Percentiles rank a stretch among this genome's conserved stretches.
phyloP scores from a whole-genome alignment of 1,140 invertebrate genomes.

The Eumaeus atala region DNA sequence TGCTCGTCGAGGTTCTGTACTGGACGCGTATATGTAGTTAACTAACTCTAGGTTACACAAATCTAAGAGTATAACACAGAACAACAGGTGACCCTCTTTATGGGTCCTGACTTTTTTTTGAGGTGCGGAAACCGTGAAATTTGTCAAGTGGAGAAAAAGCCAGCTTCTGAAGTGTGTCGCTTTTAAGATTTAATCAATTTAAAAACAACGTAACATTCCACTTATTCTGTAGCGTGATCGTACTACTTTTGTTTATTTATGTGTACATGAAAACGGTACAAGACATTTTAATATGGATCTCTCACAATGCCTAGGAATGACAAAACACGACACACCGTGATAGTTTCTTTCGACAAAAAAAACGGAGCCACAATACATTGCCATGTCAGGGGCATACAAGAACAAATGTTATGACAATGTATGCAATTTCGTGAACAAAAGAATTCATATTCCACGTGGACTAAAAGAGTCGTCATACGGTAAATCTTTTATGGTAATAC shows the following conservation, averaged over 20 bases:
- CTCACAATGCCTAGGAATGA: neutral
- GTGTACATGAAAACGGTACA: neutral
- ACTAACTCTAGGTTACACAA: no score
- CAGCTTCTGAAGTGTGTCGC: no score
- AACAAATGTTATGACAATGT: constrained; percentile 58
- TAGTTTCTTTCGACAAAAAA: constrained; percentile 25
- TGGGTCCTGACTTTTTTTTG: no score
- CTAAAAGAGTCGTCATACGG: constrained; percentile 65
- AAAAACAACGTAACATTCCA: no score
- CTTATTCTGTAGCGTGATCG: no score
- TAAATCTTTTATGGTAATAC: constrained; percentile 67
- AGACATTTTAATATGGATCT: neutral
- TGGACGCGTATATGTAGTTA: no score
- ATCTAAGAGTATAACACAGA: no score
- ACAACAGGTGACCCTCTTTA: no score
- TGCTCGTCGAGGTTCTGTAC: no score
- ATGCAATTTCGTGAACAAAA: constrained; percentile 59
- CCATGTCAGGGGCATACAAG: constrained; percentile 29
- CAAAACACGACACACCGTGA: constrained; percentile 14
- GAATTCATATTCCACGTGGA: constrained; percentile 62
- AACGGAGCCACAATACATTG: constrained; percentile 34
- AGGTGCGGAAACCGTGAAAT: no score
- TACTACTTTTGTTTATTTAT: neutral
- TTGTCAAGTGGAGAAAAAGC: no score
- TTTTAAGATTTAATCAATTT: no score